Percentiles rank a stretch among this genome's conserved stretches.
Evolutionary conservation across 1,140 invertebrate species (phyloP).

Genomic region (Pachyrhynchus sulphureomaculatus): DNA sequence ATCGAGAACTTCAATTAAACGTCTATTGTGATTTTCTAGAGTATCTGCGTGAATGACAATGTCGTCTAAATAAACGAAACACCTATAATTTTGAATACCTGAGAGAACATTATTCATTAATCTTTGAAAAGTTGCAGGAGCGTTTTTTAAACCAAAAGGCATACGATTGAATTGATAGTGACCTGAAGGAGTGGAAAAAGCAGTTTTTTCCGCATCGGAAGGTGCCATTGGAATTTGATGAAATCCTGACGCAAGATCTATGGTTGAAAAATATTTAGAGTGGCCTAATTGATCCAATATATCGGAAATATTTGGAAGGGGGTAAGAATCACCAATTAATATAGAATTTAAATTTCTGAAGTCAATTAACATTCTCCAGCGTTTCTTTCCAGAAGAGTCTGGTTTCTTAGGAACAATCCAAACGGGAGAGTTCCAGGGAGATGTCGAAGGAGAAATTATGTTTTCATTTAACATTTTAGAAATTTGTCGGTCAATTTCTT

Average conservation of each 20-base stretch:
- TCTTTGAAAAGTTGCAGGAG: conserved; percentile 52
- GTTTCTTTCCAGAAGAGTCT: conserved; percentile 37
- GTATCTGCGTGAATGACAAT: conserved; percentile 22
- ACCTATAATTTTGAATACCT: conserved; percentile 41
- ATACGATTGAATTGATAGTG: conserved; percentile 50
- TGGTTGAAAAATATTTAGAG: conserved; percentile 46
- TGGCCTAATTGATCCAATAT: conserved; percentile 54
- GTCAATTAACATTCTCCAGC: conserved; percentile 11
- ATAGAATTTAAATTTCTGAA: no score
- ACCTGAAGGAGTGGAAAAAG: conserved; percentile 43
- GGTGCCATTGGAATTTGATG: conserved; percentile 51
- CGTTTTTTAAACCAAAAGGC: conserved; percentile 49
- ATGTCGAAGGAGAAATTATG: no score
- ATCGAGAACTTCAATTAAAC: conserved; percentile 43
- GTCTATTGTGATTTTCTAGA: conserved; percentile 26
- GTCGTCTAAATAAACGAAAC: no score
- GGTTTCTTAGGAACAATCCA: conserved; percentile 43
- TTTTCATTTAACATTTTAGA: conserved; percentile 48
- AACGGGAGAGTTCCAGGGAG: conserved; percentile 41
- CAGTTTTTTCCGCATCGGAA: conserved; percentile 43
- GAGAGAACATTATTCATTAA: conserved; percentile 50
- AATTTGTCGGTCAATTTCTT: conserved; percentile 50
- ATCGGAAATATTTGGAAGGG: conserved; percentile 55
- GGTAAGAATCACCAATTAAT: conserved; percentile 34
- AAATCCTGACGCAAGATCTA: conserved; percentile 55